phyloP scores from a whole-genome alignment of 2,888 invertebrate genomes.

The Horisme vitalbata region DNA sequence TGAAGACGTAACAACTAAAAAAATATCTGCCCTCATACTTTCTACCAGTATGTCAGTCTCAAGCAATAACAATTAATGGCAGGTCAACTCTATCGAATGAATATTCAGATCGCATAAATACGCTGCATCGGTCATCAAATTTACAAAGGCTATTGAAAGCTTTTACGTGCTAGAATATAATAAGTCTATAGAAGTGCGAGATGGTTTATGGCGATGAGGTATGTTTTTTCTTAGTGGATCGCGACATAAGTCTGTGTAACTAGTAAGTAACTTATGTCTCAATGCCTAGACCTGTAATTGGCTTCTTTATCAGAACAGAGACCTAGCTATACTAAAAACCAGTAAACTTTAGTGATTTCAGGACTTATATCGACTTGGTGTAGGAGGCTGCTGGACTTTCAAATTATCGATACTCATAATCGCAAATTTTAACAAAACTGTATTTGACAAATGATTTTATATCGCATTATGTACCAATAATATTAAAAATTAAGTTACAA shows the following conservation, averaged over 20 bases:
- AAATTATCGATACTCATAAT: too few species aligned
- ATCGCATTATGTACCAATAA: too few species aligned
- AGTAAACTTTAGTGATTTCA: too few species aligned
- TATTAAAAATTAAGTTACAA: too few species aligned
- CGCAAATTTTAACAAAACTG: too few species aligned
- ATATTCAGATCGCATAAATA: constrained; percentile 75
- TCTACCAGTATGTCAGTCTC: constrained; percentile 47
- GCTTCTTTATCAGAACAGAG: too few species aligned
- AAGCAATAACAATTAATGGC: constrained; percentile 73
- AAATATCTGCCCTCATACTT: constrained; percentile 3
- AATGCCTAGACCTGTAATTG: too few species aligned
- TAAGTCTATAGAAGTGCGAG: constrained; percentile 21
- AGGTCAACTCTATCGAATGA: constrained; percentile 69
- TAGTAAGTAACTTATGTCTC: not conserved
- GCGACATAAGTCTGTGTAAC: not conserved
- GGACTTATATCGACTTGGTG: too few species aligned
- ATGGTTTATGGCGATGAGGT: constrained; percentile 19
- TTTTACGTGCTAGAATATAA: constrained; percentile 59
- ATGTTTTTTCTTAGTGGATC: constrained; percentile 7
- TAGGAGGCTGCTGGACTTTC: too few species aligned
- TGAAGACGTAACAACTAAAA: too few species aligned
- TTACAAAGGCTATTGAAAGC: constrained; percentile 38
- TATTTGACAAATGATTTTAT: too few species aligned
- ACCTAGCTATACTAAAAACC: too few species aligned
- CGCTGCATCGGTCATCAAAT: constrained; percentile 58